Percentiles rank a stretch among this genome's conserved stretches.
Conservation (phyloP, 1,140 invertebrate genomes). For the Araneus ventricosus region DNA sequence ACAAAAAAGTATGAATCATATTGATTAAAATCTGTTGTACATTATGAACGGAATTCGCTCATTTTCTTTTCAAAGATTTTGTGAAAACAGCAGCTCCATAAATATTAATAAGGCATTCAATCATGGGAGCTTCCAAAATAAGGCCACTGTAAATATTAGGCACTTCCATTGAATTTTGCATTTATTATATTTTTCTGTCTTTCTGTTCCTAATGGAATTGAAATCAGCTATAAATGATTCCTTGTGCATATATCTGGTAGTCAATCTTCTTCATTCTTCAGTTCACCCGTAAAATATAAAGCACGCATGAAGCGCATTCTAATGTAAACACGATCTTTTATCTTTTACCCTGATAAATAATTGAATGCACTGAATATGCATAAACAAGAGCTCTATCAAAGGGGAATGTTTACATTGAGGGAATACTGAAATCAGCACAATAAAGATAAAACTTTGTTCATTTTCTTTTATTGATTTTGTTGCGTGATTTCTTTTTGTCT, state of each 20-base stretch:
- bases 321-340: background rate
- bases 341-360: background rate
- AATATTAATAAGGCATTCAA: too few relatives aligned
- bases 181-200: background rate
- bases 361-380: conserved; percentile 30
- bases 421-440: background rate
- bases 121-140: too few relatives aligned
- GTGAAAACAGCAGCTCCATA: too few relatives aligned
- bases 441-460: conserved; percentile 5
- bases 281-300: too few relatives aligned
- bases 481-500: background rate
- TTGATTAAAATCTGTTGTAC: too few relatives aligned
- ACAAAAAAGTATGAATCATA: too few relatives aligned
- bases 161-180: background rate
- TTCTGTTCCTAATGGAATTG: background rate
- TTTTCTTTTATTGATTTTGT: conserved; percentile 7
- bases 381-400: background rate
- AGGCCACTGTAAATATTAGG: background rate
- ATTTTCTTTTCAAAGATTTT: too few relatives aligned
- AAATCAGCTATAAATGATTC: background rate
- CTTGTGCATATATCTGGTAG: background rate
- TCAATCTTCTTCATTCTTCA: background rate
- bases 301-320: background rate
- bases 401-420: background rate
- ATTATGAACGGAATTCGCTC: too few relatives aligned